Evolutionary conservation across 2,888 invertebrate species (phyloP), one percentile per base, ranked within the genome.

Genomic region (Nasonia oneida): DNA sequence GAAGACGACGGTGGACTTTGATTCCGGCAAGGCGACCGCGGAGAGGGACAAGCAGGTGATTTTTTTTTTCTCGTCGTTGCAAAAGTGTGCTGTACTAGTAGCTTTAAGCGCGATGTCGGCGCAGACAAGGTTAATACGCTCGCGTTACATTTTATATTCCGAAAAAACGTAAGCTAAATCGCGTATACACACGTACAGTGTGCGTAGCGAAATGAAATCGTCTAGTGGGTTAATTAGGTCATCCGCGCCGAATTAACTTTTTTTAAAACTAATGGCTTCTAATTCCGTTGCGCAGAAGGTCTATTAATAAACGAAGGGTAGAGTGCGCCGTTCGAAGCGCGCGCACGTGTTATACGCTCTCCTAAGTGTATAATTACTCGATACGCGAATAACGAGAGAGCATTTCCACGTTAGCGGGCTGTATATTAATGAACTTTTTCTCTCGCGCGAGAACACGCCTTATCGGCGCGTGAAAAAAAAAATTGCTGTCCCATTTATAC

Each of bases 21-120:
- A 97, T 93, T 95, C 96, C 87, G 93, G 93, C 74, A 98, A 98
- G 94, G 96, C 97, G 94, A 96, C 97, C 57, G 97, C 97, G 90
- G 98, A 98, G 91, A 95, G 98, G 91, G 98, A 98, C 92, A 98
- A 98, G 94, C 98, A 98, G 96, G 95, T 95, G 91, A 86, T 84
- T 79, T 1, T 42, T 3, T 0, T 8, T 2, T 29, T 29, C 29
- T 29, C 29, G 29, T 29, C 29, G 29, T 29, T 29, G 29, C 3
- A 37, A 37, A 37, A 37, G 37, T 37, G 0, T 37, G 37, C 29
- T 29, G 29, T 29, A 29, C 29, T 29, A 1, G 29, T 29, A 29
- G 29, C 29, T 29, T 29, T 29, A 29, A 37, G 37, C 37, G 37
- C 37, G 37, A 37, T 37, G 64, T 23, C 29, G 29, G 29, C 29